Evolutionary conservation across 2,797 vertebrate genomes (phyloP), one percentile per base, ranked within the genome.

Genomic region (Mormyrops attenuatus): DNA sequence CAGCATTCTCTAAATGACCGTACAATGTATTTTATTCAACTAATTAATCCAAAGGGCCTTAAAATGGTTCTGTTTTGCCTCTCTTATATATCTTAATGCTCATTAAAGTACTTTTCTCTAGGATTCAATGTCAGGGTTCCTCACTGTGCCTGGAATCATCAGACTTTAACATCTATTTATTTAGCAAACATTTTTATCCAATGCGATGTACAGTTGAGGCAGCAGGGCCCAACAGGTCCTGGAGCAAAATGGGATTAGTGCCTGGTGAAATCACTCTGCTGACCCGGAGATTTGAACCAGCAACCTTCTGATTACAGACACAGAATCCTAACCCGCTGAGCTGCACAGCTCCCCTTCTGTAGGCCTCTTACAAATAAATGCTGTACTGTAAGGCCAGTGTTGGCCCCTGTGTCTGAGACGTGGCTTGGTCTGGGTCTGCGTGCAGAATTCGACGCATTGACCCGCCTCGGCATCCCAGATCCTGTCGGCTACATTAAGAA

Each of bases 381-480:
- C 13, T 38, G 30, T 38, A 34, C 13, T 69, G 66, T 69, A 69
- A 34, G 26, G 26, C 30, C 63, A 69, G 66, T 0, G 26, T 3
- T 34, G 30, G 11, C 30, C 66, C 66, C 0, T 6, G 2, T 44
- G 17, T 55, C 85, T 87, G 53, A 55, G 53, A 57, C 0, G 17
- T 7, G 11, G 30, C 52, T 69, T 38, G 22, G 5, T 73, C 84
- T 89, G 88, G 17, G 5, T 41, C 17, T 49, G 49, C 38, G 6
- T 85, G 34, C 90, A 99, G 98, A 99, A 95, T 99, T 98, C 87
- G 98, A 99, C 90, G 96, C 98, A 0, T 92, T 99, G 93, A 94
- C 95, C 85, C 94, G 98, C 90, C 95, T 99, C 91, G 98, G 98
- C 30, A 99, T 99, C 93, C 97, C 98, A 0, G 98, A 99, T 91